Conservation (phyloP, 2,797 vertebrate species). For the Gadopsis bispinosus region DNA sequence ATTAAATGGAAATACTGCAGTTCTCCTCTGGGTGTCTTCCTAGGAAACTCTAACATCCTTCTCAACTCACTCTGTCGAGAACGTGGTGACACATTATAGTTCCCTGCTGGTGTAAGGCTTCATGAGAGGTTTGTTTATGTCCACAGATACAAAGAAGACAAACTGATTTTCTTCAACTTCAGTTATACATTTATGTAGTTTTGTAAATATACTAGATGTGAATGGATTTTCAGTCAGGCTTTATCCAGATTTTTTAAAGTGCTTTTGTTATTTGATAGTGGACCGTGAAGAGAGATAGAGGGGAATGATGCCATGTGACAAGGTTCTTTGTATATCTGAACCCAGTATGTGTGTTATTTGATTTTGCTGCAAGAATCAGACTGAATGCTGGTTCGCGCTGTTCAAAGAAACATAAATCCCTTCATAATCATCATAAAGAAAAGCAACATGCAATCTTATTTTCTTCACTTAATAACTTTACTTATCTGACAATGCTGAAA, state of each 20-base stretch:
- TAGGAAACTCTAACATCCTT: slow-evolving; percentile 16
- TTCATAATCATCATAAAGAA: background rate
- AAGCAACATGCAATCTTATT: background rate
- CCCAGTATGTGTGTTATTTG: background rate
- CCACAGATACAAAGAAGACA: background rate
- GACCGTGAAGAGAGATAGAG: background rate
- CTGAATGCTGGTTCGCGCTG: background rate
- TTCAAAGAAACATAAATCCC: slow-evolving; percentile 1
- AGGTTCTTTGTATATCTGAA: background rate
- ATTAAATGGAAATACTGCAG: background rate
- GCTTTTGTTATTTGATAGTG: background rate
- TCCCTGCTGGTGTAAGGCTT: slow-evolving; percentile 7
- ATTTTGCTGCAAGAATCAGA: background rate
- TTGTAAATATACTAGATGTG: background rate
- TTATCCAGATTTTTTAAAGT: background rate
- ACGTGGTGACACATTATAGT: background rate
- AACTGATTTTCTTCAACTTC: background rate
- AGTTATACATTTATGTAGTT: background rate
- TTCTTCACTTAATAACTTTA: background rate
- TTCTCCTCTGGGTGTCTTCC: slow-evolving; percentile 17
- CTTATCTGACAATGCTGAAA: background rate
- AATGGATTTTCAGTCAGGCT: background rate
- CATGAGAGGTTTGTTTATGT: background rate
- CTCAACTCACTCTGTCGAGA: background rate
- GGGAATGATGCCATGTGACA: background rate